Evolutionary conservation across 1,140 invertebrate species (phyloP), one percentile per base, ranked within the genome.

Genomic region (Andricus grossulariae): DNA sequence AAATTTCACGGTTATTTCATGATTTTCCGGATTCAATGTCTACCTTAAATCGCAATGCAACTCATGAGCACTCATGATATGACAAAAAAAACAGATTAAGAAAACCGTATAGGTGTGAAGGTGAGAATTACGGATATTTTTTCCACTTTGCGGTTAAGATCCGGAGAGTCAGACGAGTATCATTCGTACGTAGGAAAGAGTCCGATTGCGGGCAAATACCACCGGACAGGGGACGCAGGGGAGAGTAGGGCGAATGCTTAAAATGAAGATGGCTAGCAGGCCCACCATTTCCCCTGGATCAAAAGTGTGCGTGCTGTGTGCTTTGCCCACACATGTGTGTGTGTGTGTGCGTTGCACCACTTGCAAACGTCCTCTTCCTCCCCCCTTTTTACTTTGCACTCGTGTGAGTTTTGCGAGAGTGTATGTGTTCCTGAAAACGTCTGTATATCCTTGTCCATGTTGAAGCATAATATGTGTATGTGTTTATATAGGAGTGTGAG

Each of bases 191-290:
- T 45, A 18, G 21, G 70, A 11, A 74, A 80, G 79, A 83, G 81
- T 78, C 75, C 85, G 84, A 88, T 88, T 90, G 90, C 90, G 89
- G 89, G 87, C 88, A 90, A 88, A 85, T 86, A 87, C 88, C 87
- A 86, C 86, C 85, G 91, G 91, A 92, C 92, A 91, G 91, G 90
- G 90, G 92, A 90, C 91, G 90, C 85, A 32, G 73, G 55, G 76
- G 74, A 70, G 76, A 80, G 73, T 76, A 51, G 76, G 74, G 74
- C 76, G 82, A 74, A 83, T 86, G 87, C 86, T 89, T 88, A 87
- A 88, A 89, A 89, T 87, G 88, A 89, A 90, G 88, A 89, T 89
- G 84, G 88, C 86, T 88, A 88, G 87, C 83, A 85, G 81, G 81
- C 86, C 86, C 82, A 85, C 83, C 84, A 86, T 87, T 87, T 86